Percentiles rank a stretch among this genome's conserved stretches.
phyloP scores from a whole-genome alignment of 2,888 invertebrate species.

The Notodonta ziczac region DNA sequence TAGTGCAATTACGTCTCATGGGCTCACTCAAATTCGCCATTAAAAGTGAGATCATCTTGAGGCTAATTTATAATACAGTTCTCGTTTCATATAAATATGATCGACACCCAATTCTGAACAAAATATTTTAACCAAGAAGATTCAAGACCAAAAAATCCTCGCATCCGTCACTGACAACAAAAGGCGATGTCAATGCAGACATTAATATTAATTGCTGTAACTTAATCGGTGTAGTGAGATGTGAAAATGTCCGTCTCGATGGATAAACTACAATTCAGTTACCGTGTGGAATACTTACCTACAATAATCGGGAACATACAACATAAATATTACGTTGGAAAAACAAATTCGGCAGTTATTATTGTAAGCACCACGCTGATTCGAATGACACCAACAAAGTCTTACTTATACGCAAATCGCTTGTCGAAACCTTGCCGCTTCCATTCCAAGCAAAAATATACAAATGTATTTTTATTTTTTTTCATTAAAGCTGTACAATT shows the following conservation, averaged over 20 bases:
- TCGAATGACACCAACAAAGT: constrained; percentile 50
- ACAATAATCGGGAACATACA: too few species aligned
- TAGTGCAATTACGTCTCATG: too few species aligned
- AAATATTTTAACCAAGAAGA: too few species aligned
- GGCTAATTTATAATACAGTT: too few species aligned
- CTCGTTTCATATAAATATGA: too few species aligned
- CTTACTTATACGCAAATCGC: constrained; percentile 66
- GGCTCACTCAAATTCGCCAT: too few species aligned
- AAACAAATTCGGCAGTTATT: constrained; percentile 16
- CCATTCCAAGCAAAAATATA: constrained; percentile 79
- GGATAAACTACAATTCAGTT: too few species aligned
- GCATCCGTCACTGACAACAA: constrained; percentile 11
- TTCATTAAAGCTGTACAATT: constrained; percentile 77
- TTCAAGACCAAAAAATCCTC: too few species aligned
- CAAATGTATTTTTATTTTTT: constrained; percentile 63
- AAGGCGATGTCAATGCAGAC: not conserved
- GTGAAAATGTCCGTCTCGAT: too few species aligned
- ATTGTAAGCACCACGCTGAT: constrained; percentile 36
- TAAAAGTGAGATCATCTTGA: too few species aligned
- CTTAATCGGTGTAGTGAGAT: not conserved
- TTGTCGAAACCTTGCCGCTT: constrained; percentile 63
- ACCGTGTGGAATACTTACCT: too few species aligned
- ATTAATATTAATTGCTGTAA: not conserved
- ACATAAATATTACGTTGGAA: not conserved
- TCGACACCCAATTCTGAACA: too few species aligned